Conservation (phyloP, 1,140 invertebrate species). For the Magallana gigas region DNA sequence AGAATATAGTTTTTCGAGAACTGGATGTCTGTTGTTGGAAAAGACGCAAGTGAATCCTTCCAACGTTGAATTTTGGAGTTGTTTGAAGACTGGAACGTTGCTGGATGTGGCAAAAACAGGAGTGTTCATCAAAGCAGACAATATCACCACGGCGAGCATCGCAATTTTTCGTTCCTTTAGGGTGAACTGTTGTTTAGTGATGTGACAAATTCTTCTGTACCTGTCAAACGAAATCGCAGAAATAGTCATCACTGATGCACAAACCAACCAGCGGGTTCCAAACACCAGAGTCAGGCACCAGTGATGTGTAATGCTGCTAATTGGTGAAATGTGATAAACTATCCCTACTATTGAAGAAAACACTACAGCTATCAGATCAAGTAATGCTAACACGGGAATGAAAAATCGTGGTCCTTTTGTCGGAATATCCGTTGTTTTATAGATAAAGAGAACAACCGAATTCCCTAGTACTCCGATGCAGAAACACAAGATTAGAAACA, state of each 20-base stretch:
- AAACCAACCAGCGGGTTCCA: slow-evolving; percentile 1
- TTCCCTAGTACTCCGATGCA: not conserved
- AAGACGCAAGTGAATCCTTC: not conserved
- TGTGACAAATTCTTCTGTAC: not conserved
- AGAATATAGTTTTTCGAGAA: not conserved
- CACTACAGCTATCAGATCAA: not conserved
- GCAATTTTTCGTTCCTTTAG: not conserved
- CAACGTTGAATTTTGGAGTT: not conserved
- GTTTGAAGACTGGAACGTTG: not conserved
- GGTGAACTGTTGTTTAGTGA: not conserved
- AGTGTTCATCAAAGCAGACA: not conserved
- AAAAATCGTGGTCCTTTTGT: not conserved
- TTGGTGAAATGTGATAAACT: not conserved
- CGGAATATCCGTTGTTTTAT: not conserved
- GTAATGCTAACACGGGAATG: not conserved
- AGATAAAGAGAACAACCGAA: not conserved
- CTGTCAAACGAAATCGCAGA: not conserved
- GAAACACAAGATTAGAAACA: not conserved
- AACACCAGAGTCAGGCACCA: not conserved
- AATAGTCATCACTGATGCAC: not conserved
- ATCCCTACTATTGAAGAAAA: not conserved
- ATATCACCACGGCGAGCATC: not conserved
- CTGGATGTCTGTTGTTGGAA: slow-evolving; percentile 12
- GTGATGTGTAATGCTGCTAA: not conserved
- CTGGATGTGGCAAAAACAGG: not conserved